Conservation (phyloP, 2,797 vertebrate species). For the Phalanger gymnotis region DNA sequence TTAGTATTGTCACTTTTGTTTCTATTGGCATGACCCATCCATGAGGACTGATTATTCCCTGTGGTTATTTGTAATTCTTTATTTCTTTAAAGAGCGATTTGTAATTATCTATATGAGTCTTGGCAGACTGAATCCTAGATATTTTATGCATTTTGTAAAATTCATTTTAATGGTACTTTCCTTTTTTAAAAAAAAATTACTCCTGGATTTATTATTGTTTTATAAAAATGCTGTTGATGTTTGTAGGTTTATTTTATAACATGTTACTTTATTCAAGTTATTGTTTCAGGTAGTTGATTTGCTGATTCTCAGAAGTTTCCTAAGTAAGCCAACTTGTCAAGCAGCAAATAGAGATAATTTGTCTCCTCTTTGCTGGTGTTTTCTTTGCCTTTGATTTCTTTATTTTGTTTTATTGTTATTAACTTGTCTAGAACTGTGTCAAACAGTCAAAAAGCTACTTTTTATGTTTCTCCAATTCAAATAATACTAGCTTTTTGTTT, state of each 20-base stretch:
- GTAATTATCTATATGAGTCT: background rate
- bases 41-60: background rate
- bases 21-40: background rate
- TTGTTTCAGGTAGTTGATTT: background rate
- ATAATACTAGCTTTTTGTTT: background rate
- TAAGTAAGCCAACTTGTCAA: background rate
- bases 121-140: background rate
- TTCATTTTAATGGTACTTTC: background rate
- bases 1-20: background rate
- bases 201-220: background rate
- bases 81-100: background rate
- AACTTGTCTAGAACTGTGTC: background rate
- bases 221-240: background rate
- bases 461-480: background rate
- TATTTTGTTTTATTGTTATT: background rate
- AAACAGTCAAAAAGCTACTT: background rate
- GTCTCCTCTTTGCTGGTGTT: background rate
- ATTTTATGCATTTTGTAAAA: background rate
- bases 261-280: background rate
- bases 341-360: background rate
- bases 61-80: background rate
- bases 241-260: background rate
- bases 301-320: background rate
- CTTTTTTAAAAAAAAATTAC: background rate
- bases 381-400: background rate